These are phyloP conservation scores for Oncorhynchus kisutch DNA, from an alignment of 2,113 vertebrate genomes.

Conservation along the genomic window DNA sequence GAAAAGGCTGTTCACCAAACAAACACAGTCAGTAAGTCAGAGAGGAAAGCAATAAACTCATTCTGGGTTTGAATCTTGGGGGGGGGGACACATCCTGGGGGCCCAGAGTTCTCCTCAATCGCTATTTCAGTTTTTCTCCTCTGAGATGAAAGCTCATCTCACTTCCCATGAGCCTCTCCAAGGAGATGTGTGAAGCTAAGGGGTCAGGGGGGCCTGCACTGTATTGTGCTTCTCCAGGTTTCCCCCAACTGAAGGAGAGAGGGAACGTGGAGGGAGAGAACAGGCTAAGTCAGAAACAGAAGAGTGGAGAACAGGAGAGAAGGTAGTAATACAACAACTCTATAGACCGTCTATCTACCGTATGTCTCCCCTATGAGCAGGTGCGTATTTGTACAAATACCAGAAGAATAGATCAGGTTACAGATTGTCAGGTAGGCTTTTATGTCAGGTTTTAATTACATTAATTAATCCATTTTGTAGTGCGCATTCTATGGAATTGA, in stretches of 20 bases:
- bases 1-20: not conserved
- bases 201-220: not conserved
- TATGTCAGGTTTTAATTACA: not conserved
- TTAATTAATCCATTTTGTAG: not conserved
- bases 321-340: not conserved
- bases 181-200: not conserved
- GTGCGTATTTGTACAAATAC: not conserved
- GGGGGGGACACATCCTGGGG: not conserved
- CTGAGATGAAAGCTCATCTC: not conserved
- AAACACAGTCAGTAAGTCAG: not conserved
- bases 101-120: not conserved
- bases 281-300: not conserved
- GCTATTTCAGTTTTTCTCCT: not conserved
- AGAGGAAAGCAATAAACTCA: not conserved
- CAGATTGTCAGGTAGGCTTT: not conserved
- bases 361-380: not conserved
- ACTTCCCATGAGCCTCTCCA: conserved; percentile 4
- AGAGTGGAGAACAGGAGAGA: not conserved
- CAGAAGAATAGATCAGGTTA: not conserved
- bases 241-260: not conserved
- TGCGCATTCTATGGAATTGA: not conserved
- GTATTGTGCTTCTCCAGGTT: not conserved
- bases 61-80: not conserved
- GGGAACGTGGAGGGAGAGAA: not conserved
- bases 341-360: not conserved